These are phyloP conservation scores for Thamnophis elegans DNA, from an alignment of 2,797 vertebrate species.

Conservation along the genomic window DNA sequence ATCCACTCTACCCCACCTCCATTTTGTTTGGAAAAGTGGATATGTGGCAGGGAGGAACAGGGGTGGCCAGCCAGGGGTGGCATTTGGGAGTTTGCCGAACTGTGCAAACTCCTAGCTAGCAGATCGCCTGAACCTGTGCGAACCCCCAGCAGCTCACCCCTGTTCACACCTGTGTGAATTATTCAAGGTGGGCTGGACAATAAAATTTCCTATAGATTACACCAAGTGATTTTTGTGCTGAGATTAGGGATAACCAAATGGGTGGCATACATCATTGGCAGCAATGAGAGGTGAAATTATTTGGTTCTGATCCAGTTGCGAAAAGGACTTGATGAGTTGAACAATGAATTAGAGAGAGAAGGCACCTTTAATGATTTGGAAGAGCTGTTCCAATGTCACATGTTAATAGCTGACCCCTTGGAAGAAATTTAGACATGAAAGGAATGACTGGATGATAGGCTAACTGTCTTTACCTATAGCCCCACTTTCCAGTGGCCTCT, in stretches of 20 bases:
- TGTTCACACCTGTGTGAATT: not conserved
- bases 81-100: no score
- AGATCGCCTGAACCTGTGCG: no score
- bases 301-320: not conserved
- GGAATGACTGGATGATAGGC: not conserved
- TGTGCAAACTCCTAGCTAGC: no score
- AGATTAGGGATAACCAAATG: not conserved
- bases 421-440: not conserved
- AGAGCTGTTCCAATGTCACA: not conserved
- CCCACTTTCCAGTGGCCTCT: not conserved
- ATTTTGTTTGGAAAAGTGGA: not conserved
- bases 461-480: not conserved
- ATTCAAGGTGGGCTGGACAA: not conserved
- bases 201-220: not conserved
- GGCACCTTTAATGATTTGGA: not conserved
- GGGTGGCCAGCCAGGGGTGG: no score
- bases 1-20: not conserved
- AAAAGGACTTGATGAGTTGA: not conserved
- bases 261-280: not conserved
- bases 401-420: not conserved
- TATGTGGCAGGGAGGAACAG: no score
- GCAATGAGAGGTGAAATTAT: not conserved
- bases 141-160: no score
- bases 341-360: not conserved
- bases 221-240: not conserved